A percentile compares a stretch with the other conserved stretches of the same genome.
Evolutionary conservation across 1,140 invertebrate genomes (phyloP).

Genomic region (Triops cancriformis): DNA sequence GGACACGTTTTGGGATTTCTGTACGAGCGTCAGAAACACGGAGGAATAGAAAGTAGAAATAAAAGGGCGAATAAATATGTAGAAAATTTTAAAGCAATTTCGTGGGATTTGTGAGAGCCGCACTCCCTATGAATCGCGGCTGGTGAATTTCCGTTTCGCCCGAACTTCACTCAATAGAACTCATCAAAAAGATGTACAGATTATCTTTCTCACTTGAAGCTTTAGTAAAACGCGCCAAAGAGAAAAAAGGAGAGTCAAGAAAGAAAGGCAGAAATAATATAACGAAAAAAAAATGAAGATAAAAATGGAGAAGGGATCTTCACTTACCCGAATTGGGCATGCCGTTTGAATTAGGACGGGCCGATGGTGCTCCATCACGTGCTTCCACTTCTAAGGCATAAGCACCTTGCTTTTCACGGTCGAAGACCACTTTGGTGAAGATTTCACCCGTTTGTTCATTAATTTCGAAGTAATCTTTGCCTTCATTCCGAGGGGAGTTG

Average conservation of each 20-base stretch:
- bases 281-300: neutral
- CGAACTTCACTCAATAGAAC: too few species aligned
- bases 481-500: constrained; percentile 77
- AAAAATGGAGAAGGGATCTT: neutral
- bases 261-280: too few species aligned
- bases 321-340: constrained; percentile 82
- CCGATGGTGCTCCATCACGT: constrained; percentile 82
- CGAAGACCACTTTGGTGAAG: constrained; percentile 86
- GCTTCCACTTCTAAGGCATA: constrained; percentile 90
- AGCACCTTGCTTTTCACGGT: constrained; percentile 87
- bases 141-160: too few species aligned
- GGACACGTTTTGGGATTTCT: too few species aligned
- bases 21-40: too few species aligned
- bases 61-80: too few species aligned
- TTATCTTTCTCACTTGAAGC: too few species aligned
- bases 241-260: neutral
- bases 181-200: too few species aligned
- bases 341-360: constrained; percentile 77
- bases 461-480: constrained; percentile 90
- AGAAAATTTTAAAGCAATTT: too few species aligned
- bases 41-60: too few species aligned
- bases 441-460: constrained; percentile 87
- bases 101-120: too few species aligned
- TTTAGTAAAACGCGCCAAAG: neutral
- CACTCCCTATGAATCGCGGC: too few species aligned